These are phyloP conservation scores for Leptobrachium ailaonicum DNA, from an alignment of 2,113 vertebrate genomes.

Conservation along the genomic window DNA sequence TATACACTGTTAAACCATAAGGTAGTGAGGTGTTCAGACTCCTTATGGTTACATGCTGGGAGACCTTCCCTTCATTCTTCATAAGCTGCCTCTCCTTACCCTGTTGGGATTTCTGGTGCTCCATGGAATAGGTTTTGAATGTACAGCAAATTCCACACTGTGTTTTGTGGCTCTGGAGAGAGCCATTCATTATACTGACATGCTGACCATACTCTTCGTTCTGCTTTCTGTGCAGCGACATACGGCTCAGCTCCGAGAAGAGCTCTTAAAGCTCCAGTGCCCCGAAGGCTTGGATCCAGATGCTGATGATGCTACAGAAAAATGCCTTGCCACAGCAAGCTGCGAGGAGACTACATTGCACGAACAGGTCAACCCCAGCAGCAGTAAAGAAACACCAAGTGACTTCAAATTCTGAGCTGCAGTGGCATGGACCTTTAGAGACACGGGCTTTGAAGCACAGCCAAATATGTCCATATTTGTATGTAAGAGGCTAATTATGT, in stretches of 20 bases:
- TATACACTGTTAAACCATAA: too few species aligned
- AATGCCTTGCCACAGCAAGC: constrained; percentile 72
- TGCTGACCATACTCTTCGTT: constrained; percentile 40
- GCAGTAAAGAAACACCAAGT: constrained; percentile 84
- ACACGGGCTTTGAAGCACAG: constrained; percentile 87
- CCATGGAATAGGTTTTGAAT: not conserved
- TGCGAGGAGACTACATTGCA: constrained; percentile 76
- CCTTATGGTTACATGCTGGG: too few species aligned
- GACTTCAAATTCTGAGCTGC: constrained; percentile 89
- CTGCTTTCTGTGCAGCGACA: constrained; percentile 77
- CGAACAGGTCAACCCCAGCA: constrained; percentile 83
- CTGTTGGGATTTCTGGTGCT: too few species aligned
- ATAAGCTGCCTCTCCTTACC: too few species aligned
- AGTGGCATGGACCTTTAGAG: constrained; percentile 73
- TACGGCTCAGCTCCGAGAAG: constrained; percentile 92
- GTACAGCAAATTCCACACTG: constrained; percentile 12
- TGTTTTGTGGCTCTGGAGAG: constrained; percentile 27
- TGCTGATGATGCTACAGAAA: constrained; percentile 78
- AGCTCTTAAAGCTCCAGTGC: constrained; percentile 92
- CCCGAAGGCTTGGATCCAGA: constrained; percentile 91
- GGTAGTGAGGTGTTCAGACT: too few species aligned
- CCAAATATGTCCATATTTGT: constrained; percentile 99
- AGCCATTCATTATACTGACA: constrained; percentile 34
- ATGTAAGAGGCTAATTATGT: constrained; percentile 98
- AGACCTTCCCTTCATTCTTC: too few species aligned